phyloP scores from a whole-genome alignment of 2,888 invertebrate species.

The Caenorhabditis auriculariae region DNA sequence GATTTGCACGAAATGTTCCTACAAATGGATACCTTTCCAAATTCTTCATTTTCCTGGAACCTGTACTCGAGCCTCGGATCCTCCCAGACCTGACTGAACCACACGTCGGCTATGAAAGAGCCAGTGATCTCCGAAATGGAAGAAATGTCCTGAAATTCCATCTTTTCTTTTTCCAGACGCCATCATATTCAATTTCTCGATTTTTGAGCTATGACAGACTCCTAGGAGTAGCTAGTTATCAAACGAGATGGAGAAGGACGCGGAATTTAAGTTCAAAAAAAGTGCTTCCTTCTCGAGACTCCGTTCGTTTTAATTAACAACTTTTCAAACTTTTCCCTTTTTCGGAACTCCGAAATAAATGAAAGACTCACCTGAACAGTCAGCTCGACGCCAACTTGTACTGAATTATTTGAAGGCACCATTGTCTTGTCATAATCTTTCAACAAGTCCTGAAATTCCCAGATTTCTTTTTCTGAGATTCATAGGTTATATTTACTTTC shows the following conservation, averaged over 20 bases:
- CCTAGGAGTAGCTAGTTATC: no score
- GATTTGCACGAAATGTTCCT: conserved; percentile 59
- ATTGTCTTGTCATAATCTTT: conserved; percentile 60
- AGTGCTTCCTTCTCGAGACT: conserved; percentile 5
- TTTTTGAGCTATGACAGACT: no score
- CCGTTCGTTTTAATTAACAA: conserved; percentile 1
- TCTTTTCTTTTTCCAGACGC: conserved; percentile 1
- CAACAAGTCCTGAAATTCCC: conserved; percentile 39
- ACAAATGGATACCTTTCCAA: conserved; percentile 6
- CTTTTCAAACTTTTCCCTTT: no score
- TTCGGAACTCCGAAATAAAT: no score
- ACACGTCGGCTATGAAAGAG: conserved; percentile 61
- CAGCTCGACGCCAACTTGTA: conserved; percentile 55
- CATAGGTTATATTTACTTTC: no score
- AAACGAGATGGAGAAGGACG: no score
- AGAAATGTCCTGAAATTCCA: conserved; percentile 51
- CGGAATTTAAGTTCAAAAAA: no score
- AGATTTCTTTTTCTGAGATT: neutral
- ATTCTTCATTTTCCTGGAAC: conserved; percentile 4
- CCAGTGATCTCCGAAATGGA: conserved; percentile 61
- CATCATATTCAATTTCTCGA: neutral
- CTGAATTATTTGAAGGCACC: conserved; percentile 60
- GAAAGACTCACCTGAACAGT: conserved; percentile 53
- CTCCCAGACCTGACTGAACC: conserved; percentile 61
- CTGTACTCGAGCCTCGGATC: conserved; percentile 57